Evolutionary conservation across 1,140 invertebrate species (phyloP).

Genomic region (Drosophila suzukii): DNA sequence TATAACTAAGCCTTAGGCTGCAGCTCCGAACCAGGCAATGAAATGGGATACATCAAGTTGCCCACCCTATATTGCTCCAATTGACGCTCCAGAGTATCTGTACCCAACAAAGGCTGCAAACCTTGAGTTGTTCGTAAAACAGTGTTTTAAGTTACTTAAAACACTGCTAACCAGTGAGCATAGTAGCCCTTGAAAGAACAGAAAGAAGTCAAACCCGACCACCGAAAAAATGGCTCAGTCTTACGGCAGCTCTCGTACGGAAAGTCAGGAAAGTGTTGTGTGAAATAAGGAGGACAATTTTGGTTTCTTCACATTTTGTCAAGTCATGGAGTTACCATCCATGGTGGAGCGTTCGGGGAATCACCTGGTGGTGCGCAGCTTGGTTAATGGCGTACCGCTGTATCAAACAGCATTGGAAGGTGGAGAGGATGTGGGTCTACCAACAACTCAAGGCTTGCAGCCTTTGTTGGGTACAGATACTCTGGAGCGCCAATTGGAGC

Average conservation of each 20-base stretch:
- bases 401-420: conserved; percentile 27
- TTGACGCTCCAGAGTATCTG: conserved; percentile 34
- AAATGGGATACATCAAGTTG: background rate
- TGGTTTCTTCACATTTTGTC: background rate
- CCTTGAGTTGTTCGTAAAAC: background rate
- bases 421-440: background rate
- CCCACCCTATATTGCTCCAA: conserved; percentile 34
- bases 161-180: conserved; percentile 11
- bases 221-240: conserved; percentile 5
- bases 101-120: conserved; percentile 4
- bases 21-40: background rate
- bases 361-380: conserved; percentile 86
- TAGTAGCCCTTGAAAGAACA: conserved; percentile 47
- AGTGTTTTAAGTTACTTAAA: too few species aligned
- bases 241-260: background rate
- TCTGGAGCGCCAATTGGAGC: conserved; percentile 47
- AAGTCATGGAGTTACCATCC: conserved; percentile 86
- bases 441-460: background rate
- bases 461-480: conserved; percentile 5
- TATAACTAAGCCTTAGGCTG: background rate
- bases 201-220: background rate
- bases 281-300: background rate
- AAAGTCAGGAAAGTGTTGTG: background rate
- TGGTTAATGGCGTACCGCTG: conserved; percentile 85
- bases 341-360: conserved; percentile 87